phyloP scores from a whole-genome alignment of 2,888 invertebrate species.

The Heliconius sara region DNA sequence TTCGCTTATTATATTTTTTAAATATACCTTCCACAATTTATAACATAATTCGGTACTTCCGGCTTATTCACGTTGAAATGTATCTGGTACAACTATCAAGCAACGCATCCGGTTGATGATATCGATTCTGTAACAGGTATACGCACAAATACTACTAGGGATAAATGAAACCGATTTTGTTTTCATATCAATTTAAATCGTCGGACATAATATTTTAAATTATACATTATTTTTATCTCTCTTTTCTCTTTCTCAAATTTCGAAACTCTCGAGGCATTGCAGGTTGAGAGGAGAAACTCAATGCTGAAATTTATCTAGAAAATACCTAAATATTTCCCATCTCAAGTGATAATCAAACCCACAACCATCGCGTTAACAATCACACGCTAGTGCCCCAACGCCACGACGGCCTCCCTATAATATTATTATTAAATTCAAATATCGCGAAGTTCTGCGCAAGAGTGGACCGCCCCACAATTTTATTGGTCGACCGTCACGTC shows the following conservation, averaged over 20 bases:
- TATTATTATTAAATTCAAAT: constrained; percentile 64
- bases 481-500: constrained; percentile 74
- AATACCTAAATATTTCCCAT: no score
- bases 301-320: no score
- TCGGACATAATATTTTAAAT: not conserved
- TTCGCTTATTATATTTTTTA: not conserved
- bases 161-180: not conserved
- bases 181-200: not conserved
- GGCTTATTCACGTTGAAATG: not conserved
- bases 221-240: not conserved
- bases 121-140: not conserved
- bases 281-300: no score
- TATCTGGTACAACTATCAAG: not conserved
- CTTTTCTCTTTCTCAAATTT: no score
- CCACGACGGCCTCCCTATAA: not conserved
- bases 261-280: no score
- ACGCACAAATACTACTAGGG: not conserved
- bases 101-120: not conserved
- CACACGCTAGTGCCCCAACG: not conserved
- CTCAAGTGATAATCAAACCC: not conserved
- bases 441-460: constrained; percentile 68
- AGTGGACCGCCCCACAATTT: constrained; percentile 73
- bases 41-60: not conserved
- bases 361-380: not conserved
- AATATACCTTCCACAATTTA: not conserved